Evolutionary conservation across 2,113 vertebrate species (phyloP).

Genomic region (Megaceryle torquata): DNA sequence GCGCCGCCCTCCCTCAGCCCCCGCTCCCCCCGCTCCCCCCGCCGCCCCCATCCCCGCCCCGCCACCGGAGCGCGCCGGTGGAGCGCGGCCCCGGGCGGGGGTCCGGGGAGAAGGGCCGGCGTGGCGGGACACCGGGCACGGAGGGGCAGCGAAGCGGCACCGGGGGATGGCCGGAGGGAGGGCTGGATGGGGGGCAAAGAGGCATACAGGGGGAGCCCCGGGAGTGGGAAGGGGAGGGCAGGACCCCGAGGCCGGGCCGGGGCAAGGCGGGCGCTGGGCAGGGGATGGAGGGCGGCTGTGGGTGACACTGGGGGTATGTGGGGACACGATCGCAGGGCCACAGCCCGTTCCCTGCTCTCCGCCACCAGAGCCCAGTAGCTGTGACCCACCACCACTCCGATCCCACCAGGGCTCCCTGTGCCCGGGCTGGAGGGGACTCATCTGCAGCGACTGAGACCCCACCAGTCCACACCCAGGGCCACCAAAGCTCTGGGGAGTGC

Average conservation of each 20-base stretch:
- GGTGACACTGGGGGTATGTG: neutral
- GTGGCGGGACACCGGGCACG: no score
- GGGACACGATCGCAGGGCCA: neutral
- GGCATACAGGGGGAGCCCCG: neutral
- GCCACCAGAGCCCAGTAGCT: neutral
- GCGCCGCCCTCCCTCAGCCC: no score
- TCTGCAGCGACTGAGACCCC: no score
- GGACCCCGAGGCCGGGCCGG: neutral
- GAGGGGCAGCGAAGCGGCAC: no score
- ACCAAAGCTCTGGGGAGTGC: neutral
- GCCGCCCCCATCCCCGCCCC: neutral
- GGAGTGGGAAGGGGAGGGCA: neutral
- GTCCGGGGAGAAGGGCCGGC: neutral
- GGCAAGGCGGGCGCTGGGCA: neutral
- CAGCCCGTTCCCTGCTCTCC: neutral
- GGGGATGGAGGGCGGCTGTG: neutral
- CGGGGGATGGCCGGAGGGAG: neutral
- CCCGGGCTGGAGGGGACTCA: neutral
- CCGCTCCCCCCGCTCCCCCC: neutral
- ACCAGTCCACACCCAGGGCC: neutral
- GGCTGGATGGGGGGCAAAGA: neutral
- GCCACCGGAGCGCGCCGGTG: neutral
- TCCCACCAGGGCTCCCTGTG: neutral
- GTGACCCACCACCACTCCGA: neutral
- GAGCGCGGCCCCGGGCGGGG: neutral